A percentile compares a stretch with the other conserved stretches of the same genome.
phyloP scores from a whole-genome alignment of 2,888 invertebrate species.

The Chymomyza procnemis region DNA sequence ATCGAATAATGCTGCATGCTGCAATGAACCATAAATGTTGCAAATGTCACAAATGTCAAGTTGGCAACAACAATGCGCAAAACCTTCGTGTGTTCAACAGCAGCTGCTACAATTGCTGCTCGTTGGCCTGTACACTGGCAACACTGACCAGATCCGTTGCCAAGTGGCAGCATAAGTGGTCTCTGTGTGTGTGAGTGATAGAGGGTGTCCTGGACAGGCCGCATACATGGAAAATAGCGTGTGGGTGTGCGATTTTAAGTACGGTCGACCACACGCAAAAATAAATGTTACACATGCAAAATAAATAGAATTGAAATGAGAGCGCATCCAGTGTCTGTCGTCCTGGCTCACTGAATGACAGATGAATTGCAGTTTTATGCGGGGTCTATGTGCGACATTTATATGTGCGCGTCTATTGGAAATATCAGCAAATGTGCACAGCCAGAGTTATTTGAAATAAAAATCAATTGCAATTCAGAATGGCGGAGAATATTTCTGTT shows the following conservation, averaged over 20 bases:
- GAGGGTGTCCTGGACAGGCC: too few species aligned
- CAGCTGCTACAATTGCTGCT: neutral
- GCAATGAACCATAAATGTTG: conserved; percentile 72
- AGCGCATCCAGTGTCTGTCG: conserved; percentile 38
- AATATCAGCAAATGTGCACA: neutral
- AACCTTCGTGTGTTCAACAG: neutral
- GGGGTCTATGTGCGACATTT: neutral
- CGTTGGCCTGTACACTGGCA: conserved; percentile 14
- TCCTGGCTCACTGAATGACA: conserved; percentile 51
- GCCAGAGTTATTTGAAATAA: neutral
- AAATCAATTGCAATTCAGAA: neutral
- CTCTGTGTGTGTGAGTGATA: neutral
- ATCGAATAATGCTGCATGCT: conserved; percentile 18
- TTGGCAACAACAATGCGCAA: conserved; percentile 46
- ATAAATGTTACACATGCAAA: conserved; percentile 67
- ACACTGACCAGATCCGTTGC: conserved; percentile 1
- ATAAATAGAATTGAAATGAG: conserved; percentile 72
- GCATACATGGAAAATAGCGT: too few species aligned
- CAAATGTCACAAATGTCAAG: conserved; percentile 73
- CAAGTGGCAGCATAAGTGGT: conserved; percentile 36
- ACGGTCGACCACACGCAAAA: conserved; percentile 34
- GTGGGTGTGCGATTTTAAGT: neutral
- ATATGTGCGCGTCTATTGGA: neutral
- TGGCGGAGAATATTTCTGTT: too few species aligned
- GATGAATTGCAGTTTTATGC: conserved; percentile 51